A percentile compares a stretch with the other conserved stretches of the same genome.
Conservation (phyloP, 2,113 vertebrate species). For the Hyperopisus bebe region DNA sequence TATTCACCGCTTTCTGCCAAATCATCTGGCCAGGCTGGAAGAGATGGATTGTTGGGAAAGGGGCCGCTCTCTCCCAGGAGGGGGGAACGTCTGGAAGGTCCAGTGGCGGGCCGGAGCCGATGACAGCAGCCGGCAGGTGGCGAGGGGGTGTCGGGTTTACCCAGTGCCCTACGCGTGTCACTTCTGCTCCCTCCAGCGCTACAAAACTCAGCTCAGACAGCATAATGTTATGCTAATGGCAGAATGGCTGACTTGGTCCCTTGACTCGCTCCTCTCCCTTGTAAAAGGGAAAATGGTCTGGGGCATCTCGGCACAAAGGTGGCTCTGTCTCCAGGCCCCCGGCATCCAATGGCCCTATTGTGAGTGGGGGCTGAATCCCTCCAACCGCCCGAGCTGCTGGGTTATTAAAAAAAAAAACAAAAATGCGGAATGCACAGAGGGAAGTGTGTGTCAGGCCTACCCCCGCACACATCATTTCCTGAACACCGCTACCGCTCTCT, state of each 20-base stretch:
- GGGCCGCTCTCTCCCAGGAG: neutral
- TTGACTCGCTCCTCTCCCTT: neutral
- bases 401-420: neutral
- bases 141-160: neutral
- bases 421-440: neutral
- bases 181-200: neutral
- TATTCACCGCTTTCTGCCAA: neutral
- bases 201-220: neutral
- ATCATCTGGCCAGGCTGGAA: neutral
- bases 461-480: slow-evolving; percentile 19
- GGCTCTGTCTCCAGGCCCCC: slow-evolving; percentile 8
- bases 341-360: slow-evolving; percentile 10
- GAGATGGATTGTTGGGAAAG: neutral
- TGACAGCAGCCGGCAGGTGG: neutral
- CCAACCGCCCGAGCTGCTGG: neutral
- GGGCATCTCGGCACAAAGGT: neutral
- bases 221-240: slow-evolving; percentile 21
- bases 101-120: neutral
- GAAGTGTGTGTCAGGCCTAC: neutral
- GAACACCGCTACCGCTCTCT: slow-evolving; percentile 9
- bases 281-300: neutral
- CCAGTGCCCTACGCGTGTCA: neutral
- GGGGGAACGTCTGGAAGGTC: neutral
- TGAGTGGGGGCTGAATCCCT: neutral
- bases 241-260: slow-evolving; percentile 17